A percentile compares a stretch with the other conserved stretches of the same genome.
phyloP scores from a whole-genome alignment of 2,113 vertebrate genomes.

The Phaetusa simplex region DNA sequence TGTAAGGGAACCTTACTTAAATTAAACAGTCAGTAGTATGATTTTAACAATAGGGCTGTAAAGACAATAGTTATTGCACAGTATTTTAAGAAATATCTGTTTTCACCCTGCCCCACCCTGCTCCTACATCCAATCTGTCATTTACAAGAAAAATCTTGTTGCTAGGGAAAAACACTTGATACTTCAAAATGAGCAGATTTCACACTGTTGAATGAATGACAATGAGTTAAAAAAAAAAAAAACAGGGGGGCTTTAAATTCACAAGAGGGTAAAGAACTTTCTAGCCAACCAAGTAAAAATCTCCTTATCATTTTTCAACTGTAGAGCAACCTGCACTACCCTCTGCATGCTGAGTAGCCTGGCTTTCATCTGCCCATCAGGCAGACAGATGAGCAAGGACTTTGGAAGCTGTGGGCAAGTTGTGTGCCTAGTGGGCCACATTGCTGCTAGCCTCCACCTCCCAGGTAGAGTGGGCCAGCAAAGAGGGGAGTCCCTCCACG shows the following conservation, averaged over 20 bases:
- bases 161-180: constrained; percentile 6
- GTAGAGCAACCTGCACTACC: constrained; percentile 28
- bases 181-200: constrained; percentile 17
- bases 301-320: constrained; percentile 49
- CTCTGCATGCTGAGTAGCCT: constrained; percentile 51
- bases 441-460: neutral
- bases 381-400: neutral
- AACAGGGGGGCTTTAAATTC: neutral
- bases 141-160: constrained; percentile 36
- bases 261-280: constrained; percentile 24
- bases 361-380: constrained; percentile 26
- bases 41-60: neutral
- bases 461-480: neutral
- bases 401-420: neutral
- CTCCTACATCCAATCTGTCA: constrained; percentile 23
- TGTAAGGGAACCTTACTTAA: neutral
- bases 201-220: neutral
- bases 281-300: constrained; percentile 13
- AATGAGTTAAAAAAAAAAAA: neutral
- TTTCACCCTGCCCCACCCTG: constrained; percentile 62
- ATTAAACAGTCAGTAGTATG: neutral
- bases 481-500: neutral
- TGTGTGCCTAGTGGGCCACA: neutral
- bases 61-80: neutral
- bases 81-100: constrained; percentile 3